Base-by-base conservation (phyloP, 2,113 vertebrate genomes). In the Rhabdomys dilectus region DNA sequence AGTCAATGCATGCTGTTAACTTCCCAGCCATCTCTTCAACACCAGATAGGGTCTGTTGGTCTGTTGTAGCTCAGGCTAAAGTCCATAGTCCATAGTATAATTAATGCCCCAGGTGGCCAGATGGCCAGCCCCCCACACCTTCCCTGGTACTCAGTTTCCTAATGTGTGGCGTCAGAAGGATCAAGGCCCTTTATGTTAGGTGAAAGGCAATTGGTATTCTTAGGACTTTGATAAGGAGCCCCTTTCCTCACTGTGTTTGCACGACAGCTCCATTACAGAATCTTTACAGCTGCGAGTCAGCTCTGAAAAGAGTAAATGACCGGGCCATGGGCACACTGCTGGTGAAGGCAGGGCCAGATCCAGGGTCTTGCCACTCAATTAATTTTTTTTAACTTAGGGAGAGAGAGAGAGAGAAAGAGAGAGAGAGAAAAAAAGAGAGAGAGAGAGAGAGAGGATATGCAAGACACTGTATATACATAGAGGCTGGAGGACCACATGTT, bases 241-340 rank as follows among this genome's bases (percentile, higher is more conserved):
- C 12, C 8, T 34, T 48, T 5, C 26, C 58, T n/a, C 5, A 29
- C 16, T 34, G 68, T 2, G 0, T 17, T 21, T 51, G 39, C 4
- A 2, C 5, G 0, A 39, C 8, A 21, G 34, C 76, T n/a, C 31
- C 5, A 2, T 6, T 0, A 2, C 26, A 4, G 39, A 3, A 11
- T 70, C 56, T 60, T 90, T 76, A 36, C 7, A 6, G 72, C 42
- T 58, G 7, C 0, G 21, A 4, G 8, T 86, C 78, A 80, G 39
- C 77, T 45, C 82, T 85, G 1, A 8, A 92, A 66, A 9, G 70
- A 75, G 70, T 15, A 0, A 24, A 72, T 39, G 70, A 31, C n/a
- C 31, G 3, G 1, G 42, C 56, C 76, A n/a, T 16, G 13, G 91
- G 31, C 88, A 75, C 22, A 11, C 70, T n/a, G n/a, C 53, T 78